phyloP scores from a whole-genome alignment of 2,113 vertebrate genomes.

The Salvator merianae region DNA sequence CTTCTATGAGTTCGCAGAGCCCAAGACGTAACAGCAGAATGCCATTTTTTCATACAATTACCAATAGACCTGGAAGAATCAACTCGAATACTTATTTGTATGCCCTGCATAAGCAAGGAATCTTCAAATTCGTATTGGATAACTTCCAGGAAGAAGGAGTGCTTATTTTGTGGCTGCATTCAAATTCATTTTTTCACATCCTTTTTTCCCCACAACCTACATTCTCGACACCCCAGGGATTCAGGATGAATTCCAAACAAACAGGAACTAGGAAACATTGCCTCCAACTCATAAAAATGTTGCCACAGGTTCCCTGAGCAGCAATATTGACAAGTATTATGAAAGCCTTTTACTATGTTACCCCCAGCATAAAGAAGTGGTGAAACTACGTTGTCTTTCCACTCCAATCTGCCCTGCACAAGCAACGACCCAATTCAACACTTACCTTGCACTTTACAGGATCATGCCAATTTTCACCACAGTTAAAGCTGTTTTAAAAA shows the following conservation, averaged over 20 bases:
- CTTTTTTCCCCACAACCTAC: background rate
- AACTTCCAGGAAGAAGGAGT: background rate
- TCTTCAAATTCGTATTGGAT: background rate
- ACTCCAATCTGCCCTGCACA: background rate
- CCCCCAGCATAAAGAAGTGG: too few species aligned
- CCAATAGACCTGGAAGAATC: background rate
- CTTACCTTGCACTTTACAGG: slow-evolving; percentile 99
- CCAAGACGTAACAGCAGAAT: background rate
- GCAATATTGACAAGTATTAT: background rate
- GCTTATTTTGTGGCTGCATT: background rate
- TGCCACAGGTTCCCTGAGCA: background rate
- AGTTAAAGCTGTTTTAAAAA: slow-evolving; percentile 90
- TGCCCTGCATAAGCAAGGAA: too few species aligned
- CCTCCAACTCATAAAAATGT: background rate
- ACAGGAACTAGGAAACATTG: background rate
- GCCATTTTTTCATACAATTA: background rate
- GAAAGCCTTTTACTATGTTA: too few species aligned
- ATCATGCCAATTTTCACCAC: slow-evolving; percentile 99
- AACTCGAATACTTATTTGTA: background rate
- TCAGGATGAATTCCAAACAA: background rate
- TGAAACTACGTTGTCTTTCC: background rate
- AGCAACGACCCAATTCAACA: accelerated
- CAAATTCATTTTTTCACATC: background rate
- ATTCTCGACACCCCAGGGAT: too few species aligned
- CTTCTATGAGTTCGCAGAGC: too few species aligned